Conservation (phyloP, 2,113 vertebrate genomes). For the Takifugu flavidus region DNA sequence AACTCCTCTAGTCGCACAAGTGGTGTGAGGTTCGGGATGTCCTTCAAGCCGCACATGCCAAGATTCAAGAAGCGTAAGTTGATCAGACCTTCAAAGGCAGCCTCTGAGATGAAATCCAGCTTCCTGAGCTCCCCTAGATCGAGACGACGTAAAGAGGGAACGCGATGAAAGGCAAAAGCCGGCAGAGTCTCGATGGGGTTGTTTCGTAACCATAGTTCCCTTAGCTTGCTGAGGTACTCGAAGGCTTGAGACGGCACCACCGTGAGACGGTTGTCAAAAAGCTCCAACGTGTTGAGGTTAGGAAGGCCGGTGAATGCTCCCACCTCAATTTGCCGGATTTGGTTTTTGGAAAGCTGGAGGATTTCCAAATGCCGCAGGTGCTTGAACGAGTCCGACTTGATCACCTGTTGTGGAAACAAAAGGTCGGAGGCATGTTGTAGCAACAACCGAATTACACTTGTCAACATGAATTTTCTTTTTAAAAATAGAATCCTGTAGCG, state of each 20-base stretch:
- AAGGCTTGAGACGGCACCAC: conserved; percentile 94
- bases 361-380: conserved; percentile 96
- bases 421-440: conserved; percentile 25
- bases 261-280: conserved; percentile 94
- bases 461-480: neutral
- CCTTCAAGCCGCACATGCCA: conserved; percentile 96
- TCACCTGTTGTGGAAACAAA: conserved; percentile 72
- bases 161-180: conserved; percentile 92
- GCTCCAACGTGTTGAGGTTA: conserved; percentile 95
- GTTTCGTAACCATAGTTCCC: conserved; percentile 93
- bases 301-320: conserved; percentile 95
- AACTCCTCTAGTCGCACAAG: conserved; percentile 88
- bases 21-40: conserved; percentile 92
- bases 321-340: conserved; percentile 92
- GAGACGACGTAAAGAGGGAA: conserved; percentile 88
- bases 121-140: conserved; percentile 93
- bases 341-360: conserved; percentile 93
- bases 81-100: conserved; percentile 91
- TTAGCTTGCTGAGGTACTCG: conserved; percentile 94
- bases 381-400: conserved; percentile 95
- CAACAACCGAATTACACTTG: conserved; percentile 19
- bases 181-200: conserved; percentile 97
- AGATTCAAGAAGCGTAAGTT: conserved; percentile 93
- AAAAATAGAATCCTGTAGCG: neutral
- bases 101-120: conserved; percentile 94